These are phyloP conservation scores for Cenopis cana DNA, from an alignment of 2,888 invertebrate genomes.

Conservation along the genomic window DNA sequence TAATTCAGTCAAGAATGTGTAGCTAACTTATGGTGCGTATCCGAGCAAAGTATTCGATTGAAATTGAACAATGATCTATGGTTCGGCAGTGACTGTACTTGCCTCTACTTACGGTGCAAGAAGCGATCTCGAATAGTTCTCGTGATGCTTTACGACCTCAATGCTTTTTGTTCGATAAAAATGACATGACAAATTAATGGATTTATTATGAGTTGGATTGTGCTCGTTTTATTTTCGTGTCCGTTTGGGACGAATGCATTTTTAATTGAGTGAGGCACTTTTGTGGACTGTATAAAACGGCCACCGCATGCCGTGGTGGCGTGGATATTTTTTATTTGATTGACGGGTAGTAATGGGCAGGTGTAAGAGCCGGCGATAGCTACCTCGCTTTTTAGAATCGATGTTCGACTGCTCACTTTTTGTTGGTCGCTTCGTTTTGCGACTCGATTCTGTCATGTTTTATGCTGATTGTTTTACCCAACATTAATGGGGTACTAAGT, in stretches of 20 bases:
- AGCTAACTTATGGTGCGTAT: neutral
- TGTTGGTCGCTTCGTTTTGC: constrained; percentile 70
- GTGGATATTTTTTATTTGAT: constrained; percentile 80
- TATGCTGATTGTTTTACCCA: constrained; percentile 65
- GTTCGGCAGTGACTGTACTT: constrained; percentile 54
- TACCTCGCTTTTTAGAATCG: constrained; percentile 79
- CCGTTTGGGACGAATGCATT: constrained; percentile 84
- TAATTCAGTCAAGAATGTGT: neutral
- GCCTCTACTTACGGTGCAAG: constrained; percentile 74
- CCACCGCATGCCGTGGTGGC: constrained; percentile 75
- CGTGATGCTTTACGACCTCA: constrained; percentile 66
- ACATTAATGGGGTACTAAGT: constrained; percentile 63
- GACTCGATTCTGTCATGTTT: constrained; percentile 64
- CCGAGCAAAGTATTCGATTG: neutral
- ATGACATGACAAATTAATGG: constrained; percentile 86
- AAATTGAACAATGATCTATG: constrained; percentile 23
- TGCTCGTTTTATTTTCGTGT: constrained; percentile 75
- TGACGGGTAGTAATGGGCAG: constrained; percentile 84
- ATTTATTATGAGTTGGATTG: constrained; percentile 83
- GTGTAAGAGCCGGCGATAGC: constrained; percentile 78
- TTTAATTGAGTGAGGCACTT: constrained; percentile 85
- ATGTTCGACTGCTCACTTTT: constrained; percentile 69
- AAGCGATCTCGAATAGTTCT: constrained; percentile 62
- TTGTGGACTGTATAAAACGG: constrained; percentile 83
- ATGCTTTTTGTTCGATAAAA: constrained; percentile 73